phyloP scores from a whole-genome alignment of 1,140 invertebrate genomes.

The Neotoxoptera formosana region DNA sequence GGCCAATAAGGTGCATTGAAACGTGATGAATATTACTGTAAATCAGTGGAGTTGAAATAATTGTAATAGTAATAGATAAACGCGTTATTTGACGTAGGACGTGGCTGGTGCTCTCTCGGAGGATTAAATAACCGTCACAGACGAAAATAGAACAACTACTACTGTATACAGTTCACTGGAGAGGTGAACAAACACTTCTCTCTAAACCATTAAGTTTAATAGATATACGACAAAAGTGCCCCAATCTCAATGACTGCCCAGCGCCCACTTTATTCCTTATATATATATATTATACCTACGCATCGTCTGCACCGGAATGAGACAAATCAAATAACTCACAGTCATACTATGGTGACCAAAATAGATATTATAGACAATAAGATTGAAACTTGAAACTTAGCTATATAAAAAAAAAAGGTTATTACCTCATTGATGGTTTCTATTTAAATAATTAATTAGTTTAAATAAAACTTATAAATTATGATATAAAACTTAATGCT shows the following conservation, averaged over 20 bases:
- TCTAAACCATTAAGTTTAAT: background rate
- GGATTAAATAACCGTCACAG: background rate
- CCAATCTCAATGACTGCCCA: background rate
- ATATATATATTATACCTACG: background rate
- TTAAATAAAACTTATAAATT: no score
- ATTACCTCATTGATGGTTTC: background rate
- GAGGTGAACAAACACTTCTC: background rate
- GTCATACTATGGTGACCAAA: background rate
- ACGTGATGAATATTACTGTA: background rate
- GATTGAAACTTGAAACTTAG: background rate
- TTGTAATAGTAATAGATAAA: constrained; percentile 28
- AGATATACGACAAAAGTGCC: constrained; percentile 7
- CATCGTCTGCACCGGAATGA: background rate
- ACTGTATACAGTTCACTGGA: background rate
- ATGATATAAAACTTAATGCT: no score
- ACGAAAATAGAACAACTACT: constrained; percentile 7
- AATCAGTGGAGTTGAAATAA: background rate
- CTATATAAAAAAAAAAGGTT: background rate
- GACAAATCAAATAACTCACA: background rate
- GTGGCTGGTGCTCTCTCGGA: background rate
- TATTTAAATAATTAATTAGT: no score
- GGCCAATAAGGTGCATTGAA: background rate
- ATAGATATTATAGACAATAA: background rate
- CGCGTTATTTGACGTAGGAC: background rate
- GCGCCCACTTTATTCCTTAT: background rate